Conservation (phyloP, 2,888 invertebrate species). For the Leucophenga maculata region DNA sequence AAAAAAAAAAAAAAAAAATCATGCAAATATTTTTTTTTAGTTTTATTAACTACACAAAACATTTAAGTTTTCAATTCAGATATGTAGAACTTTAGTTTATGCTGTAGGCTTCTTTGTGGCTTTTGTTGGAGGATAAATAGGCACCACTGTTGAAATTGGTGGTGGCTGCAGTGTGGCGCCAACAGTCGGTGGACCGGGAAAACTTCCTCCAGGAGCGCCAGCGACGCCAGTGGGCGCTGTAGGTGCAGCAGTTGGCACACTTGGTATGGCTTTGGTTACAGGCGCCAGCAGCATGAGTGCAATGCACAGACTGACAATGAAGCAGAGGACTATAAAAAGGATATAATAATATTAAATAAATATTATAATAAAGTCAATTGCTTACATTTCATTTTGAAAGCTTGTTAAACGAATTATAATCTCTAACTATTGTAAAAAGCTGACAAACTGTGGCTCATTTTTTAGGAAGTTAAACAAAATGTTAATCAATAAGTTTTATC, state of each 20-base stretch:
- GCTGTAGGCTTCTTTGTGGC: not conserved
- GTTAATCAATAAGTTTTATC: not conserved
- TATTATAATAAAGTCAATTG: no score
- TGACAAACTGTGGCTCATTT: not conserved
- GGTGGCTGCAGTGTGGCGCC: slow-evolving; percentile 36
- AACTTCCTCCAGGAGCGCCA: no score
- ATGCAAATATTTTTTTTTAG: no score
- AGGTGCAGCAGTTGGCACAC: slow-evolving; percentile 46
- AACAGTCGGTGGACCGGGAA: slow-evolving; percentile 39
- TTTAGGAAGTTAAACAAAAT: slow-evolving; percentile 1
- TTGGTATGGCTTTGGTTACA: slow-evolving; percentile 40
- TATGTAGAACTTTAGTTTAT: not conserved
- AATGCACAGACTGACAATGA: slow-evolving; percentile 53
- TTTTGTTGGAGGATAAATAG: slow-evolving; percentile 41
- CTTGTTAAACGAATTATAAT: not conserved
- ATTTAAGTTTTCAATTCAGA: no score
- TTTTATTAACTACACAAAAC: no score
- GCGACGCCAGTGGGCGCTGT: slow-evolving; percentile 42
- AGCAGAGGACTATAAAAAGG: slow-evolving; percentile 47
- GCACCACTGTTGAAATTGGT: slow-evolving; percentile 1
- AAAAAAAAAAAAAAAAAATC: no score
- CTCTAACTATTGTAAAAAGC: not conserved
- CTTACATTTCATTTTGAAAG: slow-evolving; percentile 59
- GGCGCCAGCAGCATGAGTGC: slow-evolving; percentile 48
- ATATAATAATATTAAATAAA: no score